Conservation (phyloP, 2,113 vertebrate species). For the Oncorhynchus nerka region DNA sequence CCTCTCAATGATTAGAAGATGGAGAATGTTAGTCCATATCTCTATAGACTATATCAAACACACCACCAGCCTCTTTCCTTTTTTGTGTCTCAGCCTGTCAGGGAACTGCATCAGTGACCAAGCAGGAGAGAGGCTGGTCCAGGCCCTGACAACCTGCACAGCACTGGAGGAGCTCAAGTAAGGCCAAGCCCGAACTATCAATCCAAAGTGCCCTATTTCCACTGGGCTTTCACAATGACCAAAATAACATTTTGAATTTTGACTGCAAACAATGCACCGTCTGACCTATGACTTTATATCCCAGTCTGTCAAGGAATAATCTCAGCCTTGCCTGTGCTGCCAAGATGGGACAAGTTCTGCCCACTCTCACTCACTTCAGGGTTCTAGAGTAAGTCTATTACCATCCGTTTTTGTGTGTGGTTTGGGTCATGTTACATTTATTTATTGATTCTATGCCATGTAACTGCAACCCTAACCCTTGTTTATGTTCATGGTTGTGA, state of each 20-base stretch:
- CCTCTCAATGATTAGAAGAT: too few species aligned
- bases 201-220: not conserved
- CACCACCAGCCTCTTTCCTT: too few species aligned
- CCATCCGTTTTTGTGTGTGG: too few species aligned
- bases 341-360: constrained; percentile 71
- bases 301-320: constrained; percentile 76
- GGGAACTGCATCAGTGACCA: constrained; percentile 68
- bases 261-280: too few species aligned
- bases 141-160: constrained; percentile 69
- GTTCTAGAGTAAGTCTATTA: constrained; percentile 79
- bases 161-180: constrained; percentile 80
- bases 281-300: constrained; percentile 20
- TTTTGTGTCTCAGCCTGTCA: constrained; percentile 72
- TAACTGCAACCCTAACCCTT: not conserved
- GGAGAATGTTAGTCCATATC: too few species aligned
- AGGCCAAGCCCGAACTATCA: constrained; percentile 41
- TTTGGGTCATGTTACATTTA: too few species aligned
- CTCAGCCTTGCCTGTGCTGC: constrained; percentile 70
- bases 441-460: not conserved
- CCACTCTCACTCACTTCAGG: constrained; percentile 60
- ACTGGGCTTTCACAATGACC: too few species aligned
- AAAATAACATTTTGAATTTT: too few species aligned
- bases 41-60: too few species aligned
- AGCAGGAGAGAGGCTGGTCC: constrained; percentile 71
- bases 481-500: not conserved